Base-by-base conservation (phyloP, 2,797 vertebrate genomes). In the Benthosema pterotum region DNA sequence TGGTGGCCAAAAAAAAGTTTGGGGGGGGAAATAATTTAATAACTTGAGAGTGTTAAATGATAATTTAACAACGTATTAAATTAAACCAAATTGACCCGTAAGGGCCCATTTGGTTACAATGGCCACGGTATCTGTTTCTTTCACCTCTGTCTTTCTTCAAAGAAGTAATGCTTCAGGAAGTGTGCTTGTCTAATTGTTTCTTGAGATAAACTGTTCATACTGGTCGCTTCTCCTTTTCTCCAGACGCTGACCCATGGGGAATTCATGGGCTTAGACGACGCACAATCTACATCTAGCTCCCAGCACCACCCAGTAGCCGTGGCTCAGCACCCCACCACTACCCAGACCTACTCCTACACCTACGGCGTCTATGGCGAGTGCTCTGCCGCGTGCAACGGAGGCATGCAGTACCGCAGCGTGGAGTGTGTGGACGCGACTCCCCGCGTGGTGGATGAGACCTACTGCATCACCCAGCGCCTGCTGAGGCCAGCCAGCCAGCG, bases 371-470 rank as follows among this genome's bases (percentile, higher is more conserved):
- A 94, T 78, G 80, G 89, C 0, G 38, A 88, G 69, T 98, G 97
- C 84, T 95, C 97, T 0, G 93, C 83, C 53, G 79, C 91, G 9
- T 98, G 97, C 5, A 92, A 91, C 0, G 87, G 92, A 1, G 97
- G 97, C 67, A 89, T 84, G 53, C 95, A 97, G 88, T 91, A 88
- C 8, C 95, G 96, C 57, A 90, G 82, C 0, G 92, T 98, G 60
- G 92, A 93, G 68, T 99, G 97, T 0, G 15, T 89, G 73, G 87
- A 94, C 0, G 65, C 66, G 1, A 82, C 87, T n/a, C 73, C 84
- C 42, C 91, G 83, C 45, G 87, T 84, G 15, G 83, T 89, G 11
- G 92, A 94, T 0, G 91, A 93, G 0, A 28, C 88, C 0, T 66
- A 93, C 74, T 99, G 97, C 69, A 82, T 88, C 2, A 72, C 83